Conservation (phyloP, 1,140 invertebrate genomes). For the Drosophila ohnishii region DNA sequence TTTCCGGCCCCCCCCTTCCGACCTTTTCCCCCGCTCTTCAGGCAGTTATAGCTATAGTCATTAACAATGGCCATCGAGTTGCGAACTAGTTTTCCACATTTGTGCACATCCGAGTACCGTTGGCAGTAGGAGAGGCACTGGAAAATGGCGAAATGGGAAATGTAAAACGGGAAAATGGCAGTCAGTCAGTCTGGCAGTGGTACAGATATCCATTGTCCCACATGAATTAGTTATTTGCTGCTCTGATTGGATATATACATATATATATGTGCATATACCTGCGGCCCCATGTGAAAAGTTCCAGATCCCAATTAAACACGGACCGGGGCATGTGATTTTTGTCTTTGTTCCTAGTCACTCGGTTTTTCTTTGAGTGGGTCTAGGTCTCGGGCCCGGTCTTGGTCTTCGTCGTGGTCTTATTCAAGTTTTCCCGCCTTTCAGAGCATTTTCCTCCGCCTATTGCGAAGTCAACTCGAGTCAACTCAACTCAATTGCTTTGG, state of each 20-base stretch:
- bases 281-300: constrained; percentile 37
- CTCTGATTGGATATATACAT: constrained; percentile 47
- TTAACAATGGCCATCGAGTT: constrained; percentile 29
- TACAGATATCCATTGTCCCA: constrained; percentile 53
- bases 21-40: not conserved
- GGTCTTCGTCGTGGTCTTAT: constrained; percentile 9
- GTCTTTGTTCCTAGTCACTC: constrained; percentile 6
- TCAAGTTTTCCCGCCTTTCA: constrained; percentile 8
- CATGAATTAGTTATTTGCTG: constrained; percentile 59
- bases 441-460: not conserved
- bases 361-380: constrained; percentile 20
- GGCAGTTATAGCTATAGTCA: constrained; percentile 12
- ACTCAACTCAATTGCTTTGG: constrained; percentile 58
- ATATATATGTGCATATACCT: not conserved
- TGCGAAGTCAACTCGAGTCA: constrained; percentile 39
- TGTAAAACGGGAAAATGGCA: constrained; percentile 25
- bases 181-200: constrained; percentile 17
- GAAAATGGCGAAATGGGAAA: constrained; percentile 10
- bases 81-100: constrained; percentile 37
- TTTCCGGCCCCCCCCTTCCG: not conserved
- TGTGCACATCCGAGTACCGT: constrained; percentile 17
- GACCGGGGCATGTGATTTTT: constrained; percentile 40
- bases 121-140: constrained; percentile 3
- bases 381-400: constrained; percentile 6
- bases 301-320: constrained; percentile 50